phyloP scores from a whole-genome alignment of 2,797 vertebrate species.

The Eptatretus atami region DNA sequence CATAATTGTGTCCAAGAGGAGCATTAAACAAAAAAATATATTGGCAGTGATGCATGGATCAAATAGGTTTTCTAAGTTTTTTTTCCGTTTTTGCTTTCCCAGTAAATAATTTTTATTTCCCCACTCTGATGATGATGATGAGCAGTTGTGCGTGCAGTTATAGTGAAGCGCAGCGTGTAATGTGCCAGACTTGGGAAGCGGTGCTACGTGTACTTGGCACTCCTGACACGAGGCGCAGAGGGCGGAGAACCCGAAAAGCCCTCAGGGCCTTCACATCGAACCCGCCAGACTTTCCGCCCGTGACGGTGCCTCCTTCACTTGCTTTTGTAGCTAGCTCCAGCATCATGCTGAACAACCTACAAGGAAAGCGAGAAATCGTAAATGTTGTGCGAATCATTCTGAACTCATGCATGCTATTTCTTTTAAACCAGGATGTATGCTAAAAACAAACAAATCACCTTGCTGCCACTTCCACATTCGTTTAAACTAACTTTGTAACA shows the following conservation, averaged over 20 bases:
- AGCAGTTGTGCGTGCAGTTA: background rate
- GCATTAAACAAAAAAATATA: background rate
- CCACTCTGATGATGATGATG: background rate
- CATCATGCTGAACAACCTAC: constrained; percentile 93
- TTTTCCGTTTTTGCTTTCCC: too few relatives aligned
- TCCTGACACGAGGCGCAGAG: constrained; percentile 72
- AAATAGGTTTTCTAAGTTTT: too few relatives aligned
- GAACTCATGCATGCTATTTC: background rate
- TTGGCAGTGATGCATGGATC: background rate
- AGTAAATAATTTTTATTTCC: background rate
- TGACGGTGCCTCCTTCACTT: constrained; percentile 42
- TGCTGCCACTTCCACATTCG: too few relatives aligned
- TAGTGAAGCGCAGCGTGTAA: background rate
- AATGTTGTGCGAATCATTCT: background rate
- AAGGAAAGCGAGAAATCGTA: constrained; percentile 12
- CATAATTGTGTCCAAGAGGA: background rate
- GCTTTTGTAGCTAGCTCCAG: constrained; percentile 96
- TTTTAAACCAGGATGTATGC: background rate
- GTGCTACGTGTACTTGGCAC: constrained; percentile 56
- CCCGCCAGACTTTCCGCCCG: constrained; percentile 78
- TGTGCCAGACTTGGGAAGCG: background rate
- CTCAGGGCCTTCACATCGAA: constrained; percentile 90
- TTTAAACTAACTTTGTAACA: too few relatives aligned
- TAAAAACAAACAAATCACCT: too few relatives aligned
- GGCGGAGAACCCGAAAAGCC: constrained; percentile 74